Base-by-base conservation (phyloP, 2,888 invertebrate species). In the Chloromyia formosa region DNA sequence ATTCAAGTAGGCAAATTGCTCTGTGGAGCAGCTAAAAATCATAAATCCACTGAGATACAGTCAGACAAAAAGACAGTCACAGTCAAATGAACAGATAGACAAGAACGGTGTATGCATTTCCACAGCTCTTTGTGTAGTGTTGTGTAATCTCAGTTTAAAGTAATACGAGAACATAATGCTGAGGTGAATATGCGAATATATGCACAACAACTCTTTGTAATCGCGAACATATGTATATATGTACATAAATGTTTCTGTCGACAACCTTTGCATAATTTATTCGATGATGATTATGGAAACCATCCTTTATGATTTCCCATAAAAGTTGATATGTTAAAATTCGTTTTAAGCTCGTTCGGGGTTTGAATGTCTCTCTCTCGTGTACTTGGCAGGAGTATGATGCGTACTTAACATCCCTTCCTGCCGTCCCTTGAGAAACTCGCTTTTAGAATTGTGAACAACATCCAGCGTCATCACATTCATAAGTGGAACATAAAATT, bases 1-100 rank as follows among this genome's bases (percentile, higher is more conserved):
- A 77, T 77, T 77, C 75, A 77, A 77, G 77, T 77, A 72, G 62
- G 74, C 72, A 77, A 77, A 77, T 77, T 77, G 77, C 75, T 75
- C 77, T 72, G 77, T 77, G 75, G 74, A 77, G 74, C 74, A 77
- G 74, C 77, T 75, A 77, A 77, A 77, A 77, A 75, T 75, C 74
- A 23, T 74, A 23, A 27, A 61, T 45, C 72, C 60, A 20, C 45
- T 9, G 22, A 56, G 27, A 71, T 23, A 27, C 71, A 73, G 45
- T 61, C 23, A 73, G 42, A 72, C 66, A 49, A 22, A 35, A 14
- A 42, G 35, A 20, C 66, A 66, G 35, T 7, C 14, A n/a, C n/a
- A n/a, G n/a, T 35, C 27, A 35, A 42, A 20, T 4, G 12, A 20
- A 64, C 64, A 61, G 23, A 61, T 1, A 61, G 23, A 61, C 61